A percentile compares a stretch with the other conserved stretches of the same genome.
Conservation (phyloP, 2,888 invertebrate genomes). For the Globia sparganii region DNA sequence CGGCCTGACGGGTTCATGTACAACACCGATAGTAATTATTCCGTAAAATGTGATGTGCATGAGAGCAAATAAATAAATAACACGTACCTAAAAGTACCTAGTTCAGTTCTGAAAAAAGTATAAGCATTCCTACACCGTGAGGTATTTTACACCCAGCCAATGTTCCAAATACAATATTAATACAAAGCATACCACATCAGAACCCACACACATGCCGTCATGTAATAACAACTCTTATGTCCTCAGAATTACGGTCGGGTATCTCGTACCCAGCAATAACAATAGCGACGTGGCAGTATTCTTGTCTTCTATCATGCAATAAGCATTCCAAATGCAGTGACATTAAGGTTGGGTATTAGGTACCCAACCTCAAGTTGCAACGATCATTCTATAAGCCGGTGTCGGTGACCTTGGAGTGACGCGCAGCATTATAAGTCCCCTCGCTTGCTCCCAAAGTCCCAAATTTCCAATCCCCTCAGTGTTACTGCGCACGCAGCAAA, state of each 20-base stretch:
- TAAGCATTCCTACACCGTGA: neutral
- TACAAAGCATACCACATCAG: neutral
- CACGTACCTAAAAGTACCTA: too few relatives aligned
- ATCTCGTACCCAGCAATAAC: slow-evolving; percentile 10
- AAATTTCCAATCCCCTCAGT: slow-evolving; percentile 38
- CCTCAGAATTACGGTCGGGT: neutral
- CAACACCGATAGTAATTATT: too few relatives aligned
- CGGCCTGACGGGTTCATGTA: too few relatives aligned
- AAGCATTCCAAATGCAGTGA: neutral
- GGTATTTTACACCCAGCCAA: neutral
- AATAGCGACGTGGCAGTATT: slow-evolving; percentile 4
- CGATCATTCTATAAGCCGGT: neutral
- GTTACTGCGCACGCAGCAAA: slow-evolving; percentile 45
- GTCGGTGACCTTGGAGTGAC: slow-evolving; percentile 13
- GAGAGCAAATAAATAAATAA: too few relatives aligned
- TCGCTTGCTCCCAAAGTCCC: slow-evolving; percentile 1
- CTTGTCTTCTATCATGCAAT: neutral
- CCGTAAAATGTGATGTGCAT: too few relatives aligned
- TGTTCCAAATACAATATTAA: slow-evolving; percentile 9
- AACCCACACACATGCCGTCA: neutral
- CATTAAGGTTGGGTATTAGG: slow-evolving; percentile 8
- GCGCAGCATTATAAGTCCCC: slow-evolving; percentile 19
- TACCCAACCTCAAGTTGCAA: slow-evolving; percentile 4
- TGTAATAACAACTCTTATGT: neutral
- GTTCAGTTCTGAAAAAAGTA: neutral